Evolutionary conservation across 2,888 invertebrate species (phyloP).

Genomic region (Metopia argyrocephala): DNA sequence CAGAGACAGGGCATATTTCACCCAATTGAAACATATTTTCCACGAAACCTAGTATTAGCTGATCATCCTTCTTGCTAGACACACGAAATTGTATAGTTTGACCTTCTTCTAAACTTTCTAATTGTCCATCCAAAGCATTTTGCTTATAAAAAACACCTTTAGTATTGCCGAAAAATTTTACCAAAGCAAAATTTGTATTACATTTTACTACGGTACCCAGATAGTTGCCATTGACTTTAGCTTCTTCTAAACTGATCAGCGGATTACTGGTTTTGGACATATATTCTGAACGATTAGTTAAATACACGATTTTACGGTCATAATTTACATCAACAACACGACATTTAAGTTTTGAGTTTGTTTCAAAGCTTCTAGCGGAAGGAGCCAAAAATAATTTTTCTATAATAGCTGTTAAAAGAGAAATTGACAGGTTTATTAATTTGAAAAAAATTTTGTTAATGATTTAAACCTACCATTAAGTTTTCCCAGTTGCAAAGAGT

Average conservation of each 20-base stretch:
- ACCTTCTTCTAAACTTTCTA: conserved; percentile 70
- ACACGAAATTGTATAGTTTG: conserved; percentile 76
- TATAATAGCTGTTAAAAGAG: conserved; percentile 79
- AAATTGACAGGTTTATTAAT: conserved; percentile 33
- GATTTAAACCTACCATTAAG: conserved; percentile 77
- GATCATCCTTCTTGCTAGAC: conserved; percentile 68
- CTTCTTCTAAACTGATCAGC: conserved; percentile 80
- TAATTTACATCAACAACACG: conserved; percentile 81
- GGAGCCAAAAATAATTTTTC: conserved; percentile 81
- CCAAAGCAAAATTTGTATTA: conserved; percentile 69
- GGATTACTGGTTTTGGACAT: conserved; percentile 80
- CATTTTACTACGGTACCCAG: conserved; percentile 76
- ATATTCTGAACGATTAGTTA: conserved; percentile 85
- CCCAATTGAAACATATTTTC: conserved; percentile 74
- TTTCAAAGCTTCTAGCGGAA: conserved; percentile 80
- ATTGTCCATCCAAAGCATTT: conserved; percentile 63
- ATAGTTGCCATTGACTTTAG: conserved; percentile 78
- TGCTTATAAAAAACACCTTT: conserved; percentile 76
- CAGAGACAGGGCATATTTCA: conserved; percentile 72
- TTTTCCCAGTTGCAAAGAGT: conserved; percentile 80
- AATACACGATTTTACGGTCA: conserved; percentile 79
- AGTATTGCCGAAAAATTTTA: conserved; percentile 78
- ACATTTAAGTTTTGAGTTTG: conserved; percentile 81
- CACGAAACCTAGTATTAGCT: conserved; percentile 71
- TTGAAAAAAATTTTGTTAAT: background rate